Conservation (phyloP, 2,113 vertebrate species). For the Barnardius zonarius region DNA sequence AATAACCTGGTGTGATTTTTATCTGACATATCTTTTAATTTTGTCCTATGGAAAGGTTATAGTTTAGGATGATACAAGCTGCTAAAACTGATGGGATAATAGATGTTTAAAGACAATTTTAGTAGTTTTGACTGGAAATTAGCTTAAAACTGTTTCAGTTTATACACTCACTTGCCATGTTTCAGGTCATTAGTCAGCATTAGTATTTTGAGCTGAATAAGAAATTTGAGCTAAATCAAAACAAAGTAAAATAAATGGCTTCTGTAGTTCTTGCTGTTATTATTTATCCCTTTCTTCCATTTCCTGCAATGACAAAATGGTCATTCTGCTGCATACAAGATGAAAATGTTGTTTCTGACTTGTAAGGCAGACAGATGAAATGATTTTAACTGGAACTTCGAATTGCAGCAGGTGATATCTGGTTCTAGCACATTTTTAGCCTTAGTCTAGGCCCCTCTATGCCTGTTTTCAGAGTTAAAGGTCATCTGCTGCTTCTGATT, state of each 20-base stretch:
- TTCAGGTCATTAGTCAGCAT: background rate
- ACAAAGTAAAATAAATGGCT: background rate
- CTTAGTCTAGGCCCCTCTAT: background rate
- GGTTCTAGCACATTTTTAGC: background rate
- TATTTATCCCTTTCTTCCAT: background rate
- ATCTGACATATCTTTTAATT: background rate
- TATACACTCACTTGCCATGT: background rate
- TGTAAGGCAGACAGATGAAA: background rate
- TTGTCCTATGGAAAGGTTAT: background rate
- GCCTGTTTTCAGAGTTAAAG: background rate
- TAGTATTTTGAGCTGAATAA: background rate
- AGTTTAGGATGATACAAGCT: background rate
- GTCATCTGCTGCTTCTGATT: background rate
- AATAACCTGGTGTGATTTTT: background rate
- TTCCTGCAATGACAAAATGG: background rate
- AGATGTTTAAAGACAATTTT: background rate
- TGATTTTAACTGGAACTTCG: background rate
- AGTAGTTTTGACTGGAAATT: background rate
- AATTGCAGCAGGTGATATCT: background rate
- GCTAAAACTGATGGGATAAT: background rate
- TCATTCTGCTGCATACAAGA: background rate
- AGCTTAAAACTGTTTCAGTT: background rate
- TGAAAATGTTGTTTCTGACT: background rate
- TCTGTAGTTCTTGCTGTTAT: background rate
- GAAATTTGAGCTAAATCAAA: constrained; percentile 22